Conservation (phyloP, 2,888 invertebrate species). For the Phragmatobia fuliginosa region DNA sequence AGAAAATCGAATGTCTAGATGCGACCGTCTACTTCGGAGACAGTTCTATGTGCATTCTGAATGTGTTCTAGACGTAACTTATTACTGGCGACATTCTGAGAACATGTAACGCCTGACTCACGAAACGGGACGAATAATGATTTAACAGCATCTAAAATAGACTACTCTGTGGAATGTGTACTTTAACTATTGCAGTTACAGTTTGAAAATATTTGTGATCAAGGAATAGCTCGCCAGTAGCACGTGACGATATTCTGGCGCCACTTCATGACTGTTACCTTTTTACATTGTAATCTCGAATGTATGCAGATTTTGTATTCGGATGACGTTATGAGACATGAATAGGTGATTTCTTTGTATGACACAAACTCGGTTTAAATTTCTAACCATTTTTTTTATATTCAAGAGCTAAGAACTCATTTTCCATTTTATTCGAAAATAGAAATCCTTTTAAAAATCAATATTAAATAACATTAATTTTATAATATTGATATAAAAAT, state of each 20-base stretch:
- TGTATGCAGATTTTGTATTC: neutral
- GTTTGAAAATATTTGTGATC: slow-evolving; percentile 40
- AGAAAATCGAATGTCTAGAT: slow-evolving; percentile 15
- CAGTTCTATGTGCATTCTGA: slow-evolving; percentile 51
- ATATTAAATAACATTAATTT: no score
- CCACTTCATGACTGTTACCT: slow-evolving; percentile 11
- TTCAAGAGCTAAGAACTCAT: no score
- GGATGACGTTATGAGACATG: neutral
- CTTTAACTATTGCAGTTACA: slow-evolving; percentile 47
- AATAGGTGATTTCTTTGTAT: neutral
- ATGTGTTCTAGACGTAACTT: slow-evolving; percentile 54
- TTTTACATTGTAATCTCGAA: slow-evolving; percentile 13
- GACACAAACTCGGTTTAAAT: neutral
- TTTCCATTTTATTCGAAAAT: no score
- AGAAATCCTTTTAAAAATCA: no score
- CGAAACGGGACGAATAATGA: slow-evolving; percentile 67
- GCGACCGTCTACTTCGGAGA: slow-evolving; percentile 36
- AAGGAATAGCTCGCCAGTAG: slow-evolving; percentile 37
- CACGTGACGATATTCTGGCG: slow-evolving; percentile 37
- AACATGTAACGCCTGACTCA: slow-evolving; percentile 70
- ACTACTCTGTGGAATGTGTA: slow-evolving; percentile 64
- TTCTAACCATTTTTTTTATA: no score
- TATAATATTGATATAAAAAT: no score
- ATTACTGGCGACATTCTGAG: slow-evolving; percentile 66
- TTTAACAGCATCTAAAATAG: slow-evolving; percentile 70